Evolutionary conservation across 2,888 invertebrate species (phyloP), one percentile per base, ranked within the genome.

Genomic region (Tenthredo livida): DNA sequence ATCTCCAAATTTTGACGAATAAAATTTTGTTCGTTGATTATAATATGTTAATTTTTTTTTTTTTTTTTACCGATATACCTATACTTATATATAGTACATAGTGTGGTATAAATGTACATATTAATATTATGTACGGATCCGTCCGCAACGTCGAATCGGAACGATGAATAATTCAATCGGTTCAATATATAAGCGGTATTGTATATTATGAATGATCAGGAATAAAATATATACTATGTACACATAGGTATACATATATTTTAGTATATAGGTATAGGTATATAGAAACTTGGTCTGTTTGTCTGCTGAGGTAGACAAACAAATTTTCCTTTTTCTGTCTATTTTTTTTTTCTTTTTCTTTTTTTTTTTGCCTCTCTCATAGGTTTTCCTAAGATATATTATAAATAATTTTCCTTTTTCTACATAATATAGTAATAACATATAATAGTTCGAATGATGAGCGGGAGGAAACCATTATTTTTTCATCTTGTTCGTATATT

Each of bases 401-500:
- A 54, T 54, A 25, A 25, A 61, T 61, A 29, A 29, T 67, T 67
- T 33, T 33, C 33, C 6, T 33, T 4, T 67, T 12, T 25, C 58
- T 58, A 7, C n/a, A 58, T 17, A 15, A n/a, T n/a, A 2, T 29
- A 29, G 29, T 58, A 58, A 6, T 58, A n/a, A n/a, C 1, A 17
- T 54, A 43, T 7, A 12, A 43, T 47, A 47, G 21, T 25, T 61
- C 10, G 25, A 54, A 54, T 7, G 54, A 54, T n/a, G 61, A 21
- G 61, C 21, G 61, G 33, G 67, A 84, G 67, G 67, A 86, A 85
- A 87, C 89, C 90, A 90, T 67, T 67, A 90, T 67, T 67, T 90
- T 67, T 37, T 67, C 17, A 33, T 67, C 12, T 33, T 33, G 67
- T 29, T 67, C 61, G 61, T 67, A 50, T 50, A 54, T 33, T 33